phyloP scores from a whole-genome alignment of 2,888 invertebrate species.

The Chrysolina haemoptera region DNA sequence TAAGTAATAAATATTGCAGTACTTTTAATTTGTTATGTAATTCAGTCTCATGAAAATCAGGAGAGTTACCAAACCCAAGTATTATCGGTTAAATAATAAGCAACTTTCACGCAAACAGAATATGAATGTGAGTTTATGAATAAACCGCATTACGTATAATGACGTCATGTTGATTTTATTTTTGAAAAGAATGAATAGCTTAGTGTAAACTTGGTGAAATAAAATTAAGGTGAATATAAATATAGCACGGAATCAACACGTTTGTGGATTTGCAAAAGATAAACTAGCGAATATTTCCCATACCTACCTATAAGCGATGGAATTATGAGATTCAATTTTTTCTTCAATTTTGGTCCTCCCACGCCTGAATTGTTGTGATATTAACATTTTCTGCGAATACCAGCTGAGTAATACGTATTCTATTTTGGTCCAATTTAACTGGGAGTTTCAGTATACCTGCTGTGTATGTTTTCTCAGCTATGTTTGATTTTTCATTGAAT shows the following conservation, averaged over 20 bases:
- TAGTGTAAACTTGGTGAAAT: constrained; percentile 6
- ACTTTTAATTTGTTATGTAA: too few relatives aligned
- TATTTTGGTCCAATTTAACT: background rate
- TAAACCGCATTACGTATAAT: background rate
- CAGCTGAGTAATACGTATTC: background rate
- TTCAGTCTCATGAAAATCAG: too few relatives aligned
- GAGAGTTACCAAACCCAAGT: background rate
- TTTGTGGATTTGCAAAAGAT: background rate
- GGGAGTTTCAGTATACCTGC: background rate
- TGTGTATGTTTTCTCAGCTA: background rate
- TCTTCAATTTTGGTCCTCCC: background rate
- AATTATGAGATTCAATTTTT: constrained; percentile 2
- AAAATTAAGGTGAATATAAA: constrained; percentile 4
- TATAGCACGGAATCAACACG: constrained; percentile 1
- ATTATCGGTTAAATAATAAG: background rate
- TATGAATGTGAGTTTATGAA: constrained; percentile 10
- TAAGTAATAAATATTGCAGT: too few relatives aligned
- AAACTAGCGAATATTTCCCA: background rate
- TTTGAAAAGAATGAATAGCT: constrained; percentile 17
- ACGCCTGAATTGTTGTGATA: constrained; percentile 4
- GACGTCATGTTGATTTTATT: constrained; percentile 3
- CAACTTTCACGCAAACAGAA: constrained; percentile 10
- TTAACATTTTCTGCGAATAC: background rate
- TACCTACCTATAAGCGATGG: constrained; percentile 12
- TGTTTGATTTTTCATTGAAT: background rate